Evolutionary conservation across 1,140 invertebrate species (phyloP), one percentile per base, ranked within the genome.

Genomic region (Cryptotermes secundus): DNA sequence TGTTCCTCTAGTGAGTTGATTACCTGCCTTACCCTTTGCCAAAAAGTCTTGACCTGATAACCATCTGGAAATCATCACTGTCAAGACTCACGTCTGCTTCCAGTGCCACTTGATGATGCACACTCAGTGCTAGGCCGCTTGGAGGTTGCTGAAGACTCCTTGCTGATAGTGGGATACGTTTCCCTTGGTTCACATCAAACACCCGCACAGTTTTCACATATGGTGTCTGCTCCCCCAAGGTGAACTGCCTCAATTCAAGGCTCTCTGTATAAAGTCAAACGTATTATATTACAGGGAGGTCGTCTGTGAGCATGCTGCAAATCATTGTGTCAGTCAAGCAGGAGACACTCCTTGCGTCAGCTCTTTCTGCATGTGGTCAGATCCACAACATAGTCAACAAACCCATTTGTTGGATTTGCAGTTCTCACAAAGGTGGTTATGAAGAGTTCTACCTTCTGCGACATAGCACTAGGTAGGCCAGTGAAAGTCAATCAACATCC

Each of bases 21-120:
- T 49, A 49, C 22, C 14, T 49, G 45, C 45, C 45, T 49, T 72
- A 92, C 91, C 90, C 91, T 87, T 90, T 91, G 53, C 89, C 90
- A 82, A 91, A 92, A 35, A 92, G 87, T 86, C 90, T 88, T 3
- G 91, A 89, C 12, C 88, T 87, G 81, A 93, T 90, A 35, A 92
- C 89, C 90, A 92, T 92, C 36, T 89, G 88, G 86, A 92, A 93
- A 85, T 92, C 90, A 38, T 92, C 91, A 85, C 90, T 91, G 79
- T 90, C 88, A 34, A 92, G 87, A 7, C 88, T 89, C 0, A 92
- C 85, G 42, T 92, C 91, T 34, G 90, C 89, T 87, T 92, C 91
- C 36, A 92, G 85, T 14, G 91, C 91, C 19, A 92, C 86, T 86
- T 90, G 90, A 85, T 90, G 89, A 1, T 87, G 87, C 19, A 84